Evolutionary conservation across 30 jellyfish, hydroid and myxozoan species (phyloP), one percentile per base, ranked within the genome.

Genomic region (Chrysaora quinquecirrha): DNA sequence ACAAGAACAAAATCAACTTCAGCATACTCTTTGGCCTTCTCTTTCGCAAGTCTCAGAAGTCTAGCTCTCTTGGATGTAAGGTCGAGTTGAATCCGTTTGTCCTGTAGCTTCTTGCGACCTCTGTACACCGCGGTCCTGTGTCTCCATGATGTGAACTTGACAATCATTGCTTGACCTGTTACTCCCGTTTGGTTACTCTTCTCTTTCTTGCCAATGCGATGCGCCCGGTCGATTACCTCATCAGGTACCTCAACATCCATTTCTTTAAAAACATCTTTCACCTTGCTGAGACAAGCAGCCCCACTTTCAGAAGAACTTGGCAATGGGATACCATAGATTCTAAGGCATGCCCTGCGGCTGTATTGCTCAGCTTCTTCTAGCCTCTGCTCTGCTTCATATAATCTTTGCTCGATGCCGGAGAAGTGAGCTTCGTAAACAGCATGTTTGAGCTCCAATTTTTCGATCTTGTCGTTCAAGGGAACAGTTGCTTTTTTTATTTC

Each of bases 321-420:
- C 2, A 22, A 20, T 23, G 76, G 48, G 10, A 64, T 64, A 19
- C 76, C 76, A 29, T 64, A 29, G 48, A 64, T 64, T 31, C 76
- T 64, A 9, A 64, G 31, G 48, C 76, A 64, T n/a, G 76, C 76
- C 20, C 48, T 64, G 16, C 76, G 76, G 48, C 76, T 64, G 20
- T 64, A 64, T 31, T n/a, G 76, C 31, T 64, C 76, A 2, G 76
- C 46, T 6, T 64, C 76, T 19, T 64, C 76, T 19, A 64, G 76
- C 46, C 9, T 20, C 21, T 9, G 16, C 28, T 64, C 76, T 9
- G 27, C 16, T 20, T 28, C 76, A 10, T 64, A 46, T 19, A n/a
- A 20, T 64, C 76, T n/a, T 31, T 31, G 46, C 9, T 64, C 76
- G 7, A 64, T 19, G 28, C 48, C 46, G 1, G 76, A 46, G 31